Percentiles rank a stretch among this genome's conserved stretches.
These are phyloP conservation scores for Eilema sororculum DNA, from an alignment of 2,888 invertebrate genomes.

Conservation along the genomic window DNA sequence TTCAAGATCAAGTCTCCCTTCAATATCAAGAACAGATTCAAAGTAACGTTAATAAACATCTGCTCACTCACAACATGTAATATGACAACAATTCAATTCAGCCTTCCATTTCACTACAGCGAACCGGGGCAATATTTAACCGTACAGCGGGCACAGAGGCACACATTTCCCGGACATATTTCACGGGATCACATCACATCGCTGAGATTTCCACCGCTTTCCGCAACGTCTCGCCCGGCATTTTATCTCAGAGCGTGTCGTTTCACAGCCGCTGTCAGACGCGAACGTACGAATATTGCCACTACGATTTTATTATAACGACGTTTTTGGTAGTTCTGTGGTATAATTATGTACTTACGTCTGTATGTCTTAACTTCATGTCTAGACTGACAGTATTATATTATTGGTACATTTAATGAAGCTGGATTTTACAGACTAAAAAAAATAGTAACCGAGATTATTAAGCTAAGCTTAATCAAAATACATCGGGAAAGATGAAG, in stretches of 20 bases:
- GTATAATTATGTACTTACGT: constrained; percentile 29
- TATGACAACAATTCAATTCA: constrained; percentile 42
- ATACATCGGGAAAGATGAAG: too few species aligned
- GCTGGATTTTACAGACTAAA: not conserved
- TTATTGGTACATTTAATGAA: not conserved
- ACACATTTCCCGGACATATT: constrained; percentile 55
- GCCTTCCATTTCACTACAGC: constrained; percentile 44
- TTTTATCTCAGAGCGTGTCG: constrained; percentile 45
- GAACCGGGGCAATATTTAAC: constrained; percentile 48
- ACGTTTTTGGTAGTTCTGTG: constrained; percentile 35
- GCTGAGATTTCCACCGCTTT: constrained; percentile 45
- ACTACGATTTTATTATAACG: constrained; percentile 43
- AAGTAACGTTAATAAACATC: not conserved
- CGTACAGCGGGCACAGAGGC: constrained; percentile 43
- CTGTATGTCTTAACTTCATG: not conserved
- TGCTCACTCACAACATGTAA: constrained; percentile 28
- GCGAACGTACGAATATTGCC: constrained; percentile 46
- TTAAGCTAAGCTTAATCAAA: too few species aligned
- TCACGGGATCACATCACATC: constrained; percentile 48
- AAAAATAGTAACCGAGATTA: too few species aligned
- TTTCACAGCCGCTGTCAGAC: constrained; percentile 41
- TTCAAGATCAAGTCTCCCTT: not conserved
- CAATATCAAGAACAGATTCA: not conserved
- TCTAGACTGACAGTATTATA: not conserved
- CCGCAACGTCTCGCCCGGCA: constrained; percentile 28